Evolutionary conservation across 2,888 invertebrate genomes (phyloP).

Genomic region (Lissocephala sabroskyi): DNA sequence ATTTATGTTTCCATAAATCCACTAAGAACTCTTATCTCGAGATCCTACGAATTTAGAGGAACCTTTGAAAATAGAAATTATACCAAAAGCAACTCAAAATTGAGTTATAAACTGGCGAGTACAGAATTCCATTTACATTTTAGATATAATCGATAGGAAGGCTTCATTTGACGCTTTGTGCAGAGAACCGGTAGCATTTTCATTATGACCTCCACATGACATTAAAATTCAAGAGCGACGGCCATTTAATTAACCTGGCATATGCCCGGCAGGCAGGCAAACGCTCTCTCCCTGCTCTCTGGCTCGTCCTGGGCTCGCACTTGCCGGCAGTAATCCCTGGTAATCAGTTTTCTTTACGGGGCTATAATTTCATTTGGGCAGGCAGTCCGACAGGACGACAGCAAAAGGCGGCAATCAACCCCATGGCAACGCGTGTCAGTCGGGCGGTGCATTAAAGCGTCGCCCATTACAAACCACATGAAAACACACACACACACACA

Average conservation of each 20-base stretch:
- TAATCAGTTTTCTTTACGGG: neutral
- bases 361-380: neutral
- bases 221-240: neutral
- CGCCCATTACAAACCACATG: constrained; percentile 36
- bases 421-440: constrained; percentile 5
- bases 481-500: constrained; percentile 4
- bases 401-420: constrained; percentile 1
- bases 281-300: constrained; percentile 14
- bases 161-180: no score
- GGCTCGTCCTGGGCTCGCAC: no score
- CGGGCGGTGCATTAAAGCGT: neutral
- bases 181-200: no score
- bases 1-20: no score
- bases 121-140: no score
- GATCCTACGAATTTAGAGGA: no score
- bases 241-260: neutral
- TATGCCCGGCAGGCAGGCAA: neutral
- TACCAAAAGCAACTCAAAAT: no score
- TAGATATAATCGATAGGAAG: no score
- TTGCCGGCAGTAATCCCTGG: neutral
- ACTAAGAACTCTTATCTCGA: no score
- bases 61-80: no score
- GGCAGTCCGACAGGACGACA: neutral
- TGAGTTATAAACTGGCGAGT: no score
- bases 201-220: neutral